Evolutionary conservation across 1,140 invertebrate genomes (phyloP).

Genomic region (Sinella curviseta): DNA sequence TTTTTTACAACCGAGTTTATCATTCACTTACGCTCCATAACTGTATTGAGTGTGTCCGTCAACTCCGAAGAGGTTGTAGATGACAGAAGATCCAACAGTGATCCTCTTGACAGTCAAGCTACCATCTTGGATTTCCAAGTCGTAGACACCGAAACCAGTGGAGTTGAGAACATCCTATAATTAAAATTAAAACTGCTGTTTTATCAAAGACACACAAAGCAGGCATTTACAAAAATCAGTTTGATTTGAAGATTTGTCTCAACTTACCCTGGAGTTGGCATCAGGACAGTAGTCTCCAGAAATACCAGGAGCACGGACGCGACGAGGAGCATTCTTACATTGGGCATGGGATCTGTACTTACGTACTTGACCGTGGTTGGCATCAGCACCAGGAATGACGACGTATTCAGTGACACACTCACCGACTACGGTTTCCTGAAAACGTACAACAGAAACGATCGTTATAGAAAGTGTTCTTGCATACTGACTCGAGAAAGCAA

Average conservation of each 20-base stretch:
- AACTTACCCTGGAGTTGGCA: slow-evolving; percentile 41
- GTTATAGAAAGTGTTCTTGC: neutral
- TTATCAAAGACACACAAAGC: neutral
- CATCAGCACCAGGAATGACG: slow-evolving; percentile 35
- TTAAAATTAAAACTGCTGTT: slow-evolving; percentile 2
- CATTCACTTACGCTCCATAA: slow-evolving; percentile 30
- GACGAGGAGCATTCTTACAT: slow-evolving; percentile 28
- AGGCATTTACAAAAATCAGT: neutral
- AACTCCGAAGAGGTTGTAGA: slow-evolving; percentile 40
- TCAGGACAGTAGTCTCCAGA: slow-evolving; percentile 34
- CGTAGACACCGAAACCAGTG: slow-evolving; percentile 31
- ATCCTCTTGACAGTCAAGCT: slow-evolving; percentile 31
- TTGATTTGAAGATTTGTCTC: too few species aligned
- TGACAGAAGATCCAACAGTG: slow-evolving; percentile 27
- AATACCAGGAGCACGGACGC: slow-evolving; percentile 36
- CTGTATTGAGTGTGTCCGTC: slow-evolving; percentile 46
- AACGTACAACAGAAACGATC: neutral
- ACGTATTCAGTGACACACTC: slow-evolving; percentile 45
- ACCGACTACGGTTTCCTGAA: slow-evolving; percentile 43
- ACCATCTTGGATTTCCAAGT: slow-evolving; percentile 33
- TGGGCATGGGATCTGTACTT: slow-evolving; percentile 39
- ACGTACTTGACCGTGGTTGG: slow-evolving; percentile 33
- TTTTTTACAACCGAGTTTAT: neutral
- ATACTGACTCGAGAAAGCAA: neutral
- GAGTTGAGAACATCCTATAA: slow-evolving; percentile 43